A percentile compares a stretch with the other conserved stretches of the same genome.
These are phyloP conservation scores for Adelphocoris suturalis DNA, from an alignment of 2,888 invertebrate genomes.

Conservation along the genomic window DNA sequence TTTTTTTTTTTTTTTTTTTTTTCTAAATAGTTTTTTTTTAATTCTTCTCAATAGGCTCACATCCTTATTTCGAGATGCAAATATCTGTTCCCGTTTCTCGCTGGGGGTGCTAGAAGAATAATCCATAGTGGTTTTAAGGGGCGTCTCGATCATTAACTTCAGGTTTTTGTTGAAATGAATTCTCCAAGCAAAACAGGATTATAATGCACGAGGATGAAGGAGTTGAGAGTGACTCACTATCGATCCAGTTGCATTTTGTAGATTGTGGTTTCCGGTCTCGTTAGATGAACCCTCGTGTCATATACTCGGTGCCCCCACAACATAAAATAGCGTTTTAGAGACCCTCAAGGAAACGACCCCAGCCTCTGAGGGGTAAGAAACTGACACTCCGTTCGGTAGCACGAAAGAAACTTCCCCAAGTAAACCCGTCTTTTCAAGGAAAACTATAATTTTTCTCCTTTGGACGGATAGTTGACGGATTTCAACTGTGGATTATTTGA, in stretches of 20 bases:
- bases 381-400: background rate
- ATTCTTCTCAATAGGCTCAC: too few species aligned
- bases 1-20: too few species aligned
- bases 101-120: too few species aligned
- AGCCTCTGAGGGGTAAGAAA: background rate
- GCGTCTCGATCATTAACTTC: too few species aligned
- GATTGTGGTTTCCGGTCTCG: constrained; percentile 43
- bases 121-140: too few species aligned
- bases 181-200: too few species aligned
- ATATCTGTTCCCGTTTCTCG: too few species aligned
- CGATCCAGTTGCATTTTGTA: constrained; percentile 25
- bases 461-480: background rate
- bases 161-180: too few species aligned
- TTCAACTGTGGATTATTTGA: background rate
- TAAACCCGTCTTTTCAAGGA: background rate
- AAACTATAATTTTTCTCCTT: background rate
- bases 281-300: constrained; percentile 49
- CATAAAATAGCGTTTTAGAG: constrained; percentile 50
- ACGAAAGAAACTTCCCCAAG: constrained; percentile 1
- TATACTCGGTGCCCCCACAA: constrained; percentile 46
- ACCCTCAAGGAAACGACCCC: constrained; percentile 35
- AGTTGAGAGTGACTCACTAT: background rate
- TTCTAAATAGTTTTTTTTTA: too few species aligned
- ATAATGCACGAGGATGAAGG: too few species aligned
- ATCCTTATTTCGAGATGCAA: too few species aligned